Base-by-base conservation (phyloP, 1,140 invertebrate species). In the Chymomyza costata region DNA sequence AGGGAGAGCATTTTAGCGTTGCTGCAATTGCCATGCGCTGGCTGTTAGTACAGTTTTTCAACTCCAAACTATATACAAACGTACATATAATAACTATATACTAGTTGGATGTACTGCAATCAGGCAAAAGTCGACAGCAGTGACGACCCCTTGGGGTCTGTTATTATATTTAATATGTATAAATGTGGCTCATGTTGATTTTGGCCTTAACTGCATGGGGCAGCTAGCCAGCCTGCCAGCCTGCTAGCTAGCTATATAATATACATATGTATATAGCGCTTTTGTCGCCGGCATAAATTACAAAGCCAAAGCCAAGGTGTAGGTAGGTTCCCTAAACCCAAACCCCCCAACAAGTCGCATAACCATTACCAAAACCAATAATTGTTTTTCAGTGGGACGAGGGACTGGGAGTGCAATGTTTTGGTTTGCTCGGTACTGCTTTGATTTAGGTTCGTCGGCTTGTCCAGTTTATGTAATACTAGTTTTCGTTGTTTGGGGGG, bases 31-130 rank as follows among this genome's bases (percentile, higher is more conserved):
- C 55, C 73, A 80, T 81, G 73, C 73, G 73, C 73, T 80, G 50
- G 56, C 38, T 80, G 73, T n/a, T n/a, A n/a, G 73, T 80, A 80
- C 74, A 80, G 73, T 80, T 80, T 80, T 78, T 61, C 57, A 64
- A 57, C 63, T 80, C 62, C 57, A 54, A n/a, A 40, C 51, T 67
- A 55, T 47, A 19, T 41, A 13, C 25, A 35, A 46, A n/a, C n/a
- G n/a, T n/a, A 10, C 25, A 28, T 28, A 28, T 10, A 28, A 28
- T 10, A 28, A 28, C 25, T 28, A 10, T 10, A 28, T 28, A 28
- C 25, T 6, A n/a, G n/a, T n/a, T n/a, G n/a, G n/a, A n/a, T n/a
- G n/a, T n/a, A n/a, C n/a, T n/a, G n/a, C n/a, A n/a, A n/a, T n/a
- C n/a, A n/a, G n/a, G n/a, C n/a, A n/a, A n/a, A n/a, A n/a, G n/a